These are phyloP conservation scores for Melanocharis versteri DNA, from an alignment of 2,113 vertebrate species.

Conservation along the genomic window DNA sequence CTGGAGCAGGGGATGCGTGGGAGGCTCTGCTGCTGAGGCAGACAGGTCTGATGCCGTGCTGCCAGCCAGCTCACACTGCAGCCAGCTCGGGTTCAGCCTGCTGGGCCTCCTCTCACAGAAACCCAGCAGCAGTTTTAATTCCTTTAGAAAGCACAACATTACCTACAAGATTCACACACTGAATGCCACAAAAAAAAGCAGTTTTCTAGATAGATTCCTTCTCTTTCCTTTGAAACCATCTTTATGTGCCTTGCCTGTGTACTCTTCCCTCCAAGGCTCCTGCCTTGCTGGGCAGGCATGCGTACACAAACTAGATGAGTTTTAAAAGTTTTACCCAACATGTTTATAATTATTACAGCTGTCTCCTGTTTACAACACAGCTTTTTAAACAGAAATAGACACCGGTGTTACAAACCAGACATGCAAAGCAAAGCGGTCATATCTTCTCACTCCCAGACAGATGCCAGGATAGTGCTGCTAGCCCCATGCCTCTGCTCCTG, in stretches of 20 bases:
- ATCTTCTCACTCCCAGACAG: not conserved
- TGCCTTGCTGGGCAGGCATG: not conserved
- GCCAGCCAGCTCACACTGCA: not conserved
- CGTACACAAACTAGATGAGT: not conserved
- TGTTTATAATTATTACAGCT: not conserved
- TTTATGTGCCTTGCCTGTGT: not conserved
- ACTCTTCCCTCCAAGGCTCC: not conserved
- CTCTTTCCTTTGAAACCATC: not conserved
- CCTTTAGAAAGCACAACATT: not conserved
- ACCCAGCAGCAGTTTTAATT: not conserved
- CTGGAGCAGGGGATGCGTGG: fast-evolving
- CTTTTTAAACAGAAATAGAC: not conserved
- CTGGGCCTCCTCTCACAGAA: not conserved
- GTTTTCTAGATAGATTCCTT: not conserved
- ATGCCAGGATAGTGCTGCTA: not conserved
- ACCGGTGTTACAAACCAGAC: not conserved
- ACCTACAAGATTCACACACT: not conserved
- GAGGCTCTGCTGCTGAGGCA: not conserved
- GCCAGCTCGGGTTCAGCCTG: not conserved
- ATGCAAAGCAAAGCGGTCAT: not conserved
- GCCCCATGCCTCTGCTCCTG: not conserved
- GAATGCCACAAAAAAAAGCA: not conserved
- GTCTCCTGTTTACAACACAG: not conserved
- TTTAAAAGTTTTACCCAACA: not conserved
- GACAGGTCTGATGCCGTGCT: not conserved